Percentiles rank a stretch among this genome's conserved stretches.
Conservation (phyloP, 2,888 invertebrate species). For the Drosophila meridiana region DNA sequence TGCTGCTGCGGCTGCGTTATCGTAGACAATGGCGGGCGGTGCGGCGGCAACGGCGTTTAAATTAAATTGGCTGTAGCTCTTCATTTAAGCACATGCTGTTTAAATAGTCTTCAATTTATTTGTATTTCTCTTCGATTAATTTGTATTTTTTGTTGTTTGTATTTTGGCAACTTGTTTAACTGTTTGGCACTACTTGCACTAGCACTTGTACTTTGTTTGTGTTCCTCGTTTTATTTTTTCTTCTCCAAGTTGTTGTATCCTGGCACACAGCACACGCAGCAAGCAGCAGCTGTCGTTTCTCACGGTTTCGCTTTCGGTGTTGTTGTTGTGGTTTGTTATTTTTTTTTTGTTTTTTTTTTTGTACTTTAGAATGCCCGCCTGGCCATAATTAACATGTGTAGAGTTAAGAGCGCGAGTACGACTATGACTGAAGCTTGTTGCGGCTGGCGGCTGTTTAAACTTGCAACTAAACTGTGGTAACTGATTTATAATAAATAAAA, state of each 20-base stretch:
- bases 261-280: slow-evolving; percentile 57
- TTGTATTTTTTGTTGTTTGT: slow-evolving; percentile 1
- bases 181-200: slow-evolving; percentile 67
- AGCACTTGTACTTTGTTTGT: slow-evolving; percentile 39
- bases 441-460: slow-evolving; percentile 71
- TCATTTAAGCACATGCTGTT: slow-evolving; percentile 79
- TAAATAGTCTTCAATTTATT: slow-evolving; percentile 28
- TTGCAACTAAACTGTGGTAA: slow-evolving; percentile 60
- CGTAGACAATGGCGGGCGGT: slow-evolving; percentile 73
- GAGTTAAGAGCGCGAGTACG: slow-evolving; percentile 35
- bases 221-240: slow-evolving; percentile 39
- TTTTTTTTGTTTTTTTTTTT: slow-evolving; percentile 13
- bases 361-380: slow-evolving; percentile 31
- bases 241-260: slow-evolving; percentile 39
- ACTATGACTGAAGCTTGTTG: slow-evolving; percentile 61
- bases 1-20: slow-evolving; percentile 67
- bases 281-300: slow-evolving; percentile 81
- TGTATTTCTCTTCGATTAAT: neutral
- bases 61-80: slow-evolving; percentile 80
- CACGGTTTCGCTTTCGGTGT: slow-evolving; percentile 74
- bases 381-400: slow-evolving; percentile 37
- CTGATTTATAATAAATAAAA: slow-evolving; percentile 79
- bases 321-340: slow-evolving; percentile 49
- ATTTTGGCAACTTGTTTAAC: slow-evolving; percentile 73
- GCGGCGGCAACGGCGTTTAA: slow-evolving; percentile 69